Conservation (phyloP, 2,888 invertebrate genomes). For the Pharmacophagus antenor region DNA sequence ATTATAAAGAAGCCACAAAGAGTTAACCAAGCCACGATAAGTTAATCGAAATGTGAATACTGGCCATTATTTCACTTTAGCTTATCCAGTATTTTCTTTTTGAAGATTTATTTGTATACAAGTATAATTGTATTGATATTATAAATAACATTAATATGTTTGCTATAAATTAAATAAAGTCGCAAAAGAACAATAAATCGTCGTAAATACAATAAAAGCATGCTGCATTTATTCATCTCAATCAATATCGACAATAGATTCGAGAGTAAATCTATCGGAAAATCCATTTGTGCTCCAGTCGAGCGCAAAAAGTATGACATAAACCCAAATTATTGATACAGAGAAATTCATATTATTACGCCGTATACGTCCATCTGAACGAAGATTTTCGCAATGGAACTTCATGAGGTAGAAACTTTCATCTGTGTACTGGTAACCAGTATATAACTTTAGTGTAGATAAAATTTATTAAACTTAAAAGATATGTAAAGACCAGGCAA, state of each 20-base stretch:
- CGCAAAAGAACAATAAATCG: neutral
- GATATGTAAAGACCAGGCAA: neutral
- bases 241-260: conserved; percentile 24
- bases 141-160: neutral
- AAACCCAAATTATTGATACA: conserved; percentile 67
- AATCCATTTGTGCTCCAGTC: conserved; percentile 67
- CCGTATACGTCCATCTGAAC: conserved; percentile 21
- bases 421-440: too few species aligned
- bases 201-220: neutral
- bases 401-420: neutral
- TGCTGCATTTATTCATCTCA: conserved; percentile 22
- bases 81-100: neutral
- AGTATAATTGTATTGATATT: neutral
- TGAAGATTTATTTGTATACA: neutral
- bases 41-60: neutral
- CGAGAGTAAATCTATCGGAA: conserved; percentile 68
- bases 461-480: too few species aligned
- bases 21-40: too few species aligned
- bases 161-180: neutral
- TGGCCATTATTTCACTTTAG: neutral
- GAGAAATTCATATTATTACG: conserved; percentile 46
- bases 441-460: too few species aligned
- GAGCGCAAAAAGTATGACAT: conserved; percentile 71
- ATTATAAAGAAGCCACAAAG: neutral
- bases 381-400: neutral